phyloP scores from a whole-genome alignment of 2,113 vertebrate genomes.

The Onychostoma macrolepis region DNA sequence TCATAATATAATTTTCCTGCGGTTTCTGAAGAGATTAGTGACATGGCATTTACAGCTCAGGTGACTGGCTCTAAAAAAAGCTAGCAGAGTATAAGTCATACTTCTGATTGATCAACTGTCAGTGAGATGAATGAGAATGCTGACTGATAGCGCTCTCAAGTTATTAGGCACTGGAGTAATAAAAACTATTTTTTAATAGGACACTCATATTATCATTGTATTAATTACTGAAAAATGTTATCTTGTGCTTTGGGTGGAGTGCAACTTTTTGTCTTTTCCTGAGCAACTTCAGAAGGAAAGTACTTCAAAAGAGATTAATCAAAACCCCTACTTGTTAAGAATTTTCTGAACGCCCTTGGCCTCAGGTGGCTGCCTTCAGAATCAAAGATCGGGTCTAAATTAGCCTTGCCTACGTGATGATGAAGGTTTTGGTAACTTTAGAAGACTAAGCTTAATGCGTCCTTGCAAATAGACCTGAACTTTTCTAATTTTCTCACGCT shows the following conservation, averaged over 20 bases:
- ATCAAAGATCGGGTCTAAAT: background rate
- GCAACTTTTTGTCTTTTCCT: background rate
- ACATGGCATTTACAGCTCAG: background rate
- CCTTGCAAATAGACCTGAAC: background rate
- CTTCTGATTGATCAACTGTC: background rate
- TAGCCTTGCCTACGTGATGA: background rate
- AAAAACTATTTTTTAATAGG: background rate
- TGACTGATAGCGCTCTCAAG: background rate
- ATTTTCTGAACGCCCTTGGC: background rate
- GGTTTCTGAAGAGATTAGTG: background rate
- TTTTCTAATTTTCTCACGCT: background rate
- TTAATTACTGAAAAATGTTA: background rate
- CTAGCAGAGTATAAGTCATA: background rate
- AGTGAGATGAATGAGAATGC: background rate
- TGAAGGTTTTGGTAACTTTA: background rate
- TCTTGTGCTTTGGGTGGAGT: background rate
- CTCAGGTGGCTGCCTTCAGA: background rate
- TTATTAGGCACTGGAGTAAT: background rate
- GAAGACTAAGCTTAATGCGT: background rate
- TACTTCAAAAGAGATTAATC: conserved; percentile 37
- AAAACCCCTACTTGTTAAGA: conserved; percentile 18
- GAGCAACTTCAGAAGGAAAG: conserved; percentile 12
- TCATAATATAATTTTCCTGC: background rate
- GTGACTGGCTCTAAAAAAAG: background rate
- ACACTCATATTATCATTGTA: background rate